Evolutionary conservation across 2,888 invertebrate genomes (phyloP).

Genomic region (Nomada flava): DNA sequence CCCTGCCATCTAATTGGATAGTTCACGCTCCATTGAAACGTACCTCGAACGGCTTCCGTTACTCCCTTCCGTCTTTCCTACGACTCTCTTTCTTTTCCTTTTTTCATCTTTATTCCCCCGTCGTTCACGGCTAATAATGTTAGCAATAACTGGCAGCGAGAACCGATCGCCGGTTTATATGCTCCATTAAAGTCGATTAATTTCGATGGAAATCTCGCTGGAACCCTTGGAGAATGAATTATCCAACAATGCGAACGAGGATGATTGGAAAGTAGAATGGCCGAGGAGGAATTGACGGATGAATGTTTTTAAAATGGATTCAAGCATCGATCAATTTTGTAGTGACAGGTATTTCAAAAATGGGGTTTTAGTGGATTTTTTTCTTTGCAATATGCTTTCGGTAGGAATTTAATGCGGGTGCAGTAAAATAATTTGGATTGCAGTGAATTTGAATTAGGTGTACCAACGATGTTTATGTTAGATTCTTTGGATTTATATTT

Average conservation of each 20-base stretch:
- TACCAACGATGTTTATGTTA: background rate
- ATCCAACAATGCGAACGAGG: conserved; percentile 4
- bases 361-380: background rate
- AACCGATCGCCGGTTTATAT: conserved; percentile 47
- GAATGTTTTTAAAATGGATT: background rate
- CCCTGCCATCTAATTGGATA: conserved; percentile 68
- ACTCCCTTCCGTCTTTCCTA: conserved; percentile 34
- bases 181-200: conserved; percentile 56
- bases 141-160: conserved; percentile 62
- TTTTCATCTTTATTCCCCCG: background rate
- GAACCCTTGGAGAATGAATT: conserved; percentile 2
- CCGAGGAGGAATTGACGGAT: background rate
- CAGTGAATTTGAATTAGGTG: background rate
- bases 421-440: background rate
- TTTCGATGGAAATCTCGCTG: conserved; percentile 27
- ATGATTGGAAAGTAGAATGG: background rate
- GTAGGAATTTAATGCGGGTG: background rate
- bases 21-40: conserved; percentile 57
- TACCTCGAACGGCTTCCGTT: conserved; percentile 20
- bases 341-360: background rate
- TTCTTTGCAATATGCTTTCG: background rate
- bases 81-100: conserved; percentile 20
- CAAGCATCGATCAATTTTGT: background rate
- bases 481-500: background rate
- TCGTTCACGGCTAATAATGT: conserved; percentile 53